phyloP scores from a whole-genome alignment of 2,113 vertebrate genomes.

The Burhinus bistriatus region DNA sequence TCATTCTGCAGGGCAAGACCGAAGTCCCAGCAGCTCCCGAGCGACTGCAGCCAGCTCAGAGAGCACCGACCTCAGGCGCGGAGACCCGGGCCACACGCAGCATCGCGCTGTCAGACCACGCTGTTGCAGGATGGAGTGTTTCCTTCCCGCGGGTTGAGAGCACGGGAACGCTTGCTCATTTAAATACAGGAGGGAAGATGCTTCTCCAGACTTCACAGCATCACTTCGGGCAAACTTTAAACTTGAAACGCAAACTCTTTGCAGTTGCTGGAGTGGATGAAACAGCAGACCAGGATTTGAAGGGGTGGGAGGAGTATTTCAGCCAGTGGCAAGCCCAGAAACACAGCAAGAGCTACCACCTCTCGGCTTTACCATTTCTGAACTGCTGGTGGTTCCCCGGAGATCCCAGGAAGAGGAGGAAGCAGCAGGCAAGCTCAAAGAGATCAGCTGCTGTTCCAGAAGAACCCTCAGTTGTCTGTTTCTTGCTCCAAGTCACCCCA shows the following conservation, averaged over 20 bases:
- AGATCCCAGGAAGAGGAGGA: not conserved
- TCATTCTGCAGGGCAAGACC: not conserved
- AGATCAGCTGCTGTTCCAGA: not conserved
- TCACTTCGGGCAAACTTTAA: not conserved
- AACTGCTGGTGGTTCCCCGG: not conserved
- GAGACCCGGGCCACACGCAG: not conserved
- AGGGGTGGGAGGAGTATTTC: not conserved
- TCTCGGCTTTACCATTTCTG: not conserved
- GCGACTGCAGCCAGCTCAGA: not conserved
- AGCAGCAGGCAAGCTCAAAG: not conserved
- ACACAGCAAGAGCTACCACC: not conserved
- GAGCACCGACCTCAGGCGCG: too few species aligned
- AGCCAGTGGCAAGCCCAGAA: not conserved
- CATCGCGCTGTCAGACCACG: fast-evolving
- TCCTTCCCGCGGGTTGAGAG: fast-evolving
- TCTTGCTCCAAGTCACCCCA: not conserved
- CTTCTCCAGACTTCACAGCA: not conserved
- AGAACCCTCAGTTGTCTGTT: not conserved
- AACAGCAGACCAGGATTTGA: not conserved
- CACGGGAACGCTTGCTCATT: fast-evolving
- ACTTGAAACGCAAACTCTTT: not conserved
- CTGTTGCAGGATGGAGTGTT: fast-evolving
- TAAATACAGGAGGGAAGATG: not conserved
- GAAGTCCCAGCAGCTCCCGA: not conserved
- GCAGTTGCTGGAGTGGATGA: not conserved